These are phyloP conservation scores for Drosophila hydei DNA, from an alignment of 1,140 invertebrate species.

Conservation along the genomic window DNA sequence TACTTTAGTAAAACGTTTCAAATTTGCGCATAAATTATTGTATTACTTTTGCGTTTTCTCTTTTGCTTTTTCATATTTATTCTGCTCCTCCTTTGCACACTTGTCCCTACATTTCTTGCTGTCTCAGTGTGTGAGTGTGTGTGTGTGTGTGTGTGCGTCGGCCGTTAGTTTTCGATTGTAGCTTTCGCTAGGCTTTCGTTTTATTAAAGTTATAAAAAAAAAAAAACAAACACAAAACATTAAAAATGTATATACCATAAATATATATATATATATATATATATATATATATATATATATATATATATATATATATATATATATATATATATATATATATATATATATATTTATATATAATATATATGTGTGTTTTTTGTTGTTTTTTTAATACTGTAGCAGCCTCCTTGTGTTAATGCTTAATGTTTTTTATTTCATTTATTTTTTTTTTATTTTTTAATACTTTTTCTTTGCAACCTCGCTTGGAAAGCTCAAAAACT, in stretches of 20 bases:
- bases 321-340: conserved; percentile 7
- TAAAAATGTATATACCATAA: conserved; percentile 41
- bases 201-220: conserved; percentile 33
- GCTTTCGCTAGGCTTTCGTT: conserved; percentile 26
- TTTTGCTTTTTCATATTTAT: neutral
- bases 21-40: conserved; percentile 82
- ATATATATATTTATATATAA: conserved; percentile 37
- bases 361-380: conserved; percentile 44
- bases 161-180: conserved; percentile 43
- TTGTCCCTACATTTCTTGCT: conserved; percentile 32
- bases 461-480: conserved; percentile 30
- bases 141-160: conserved; percentile 29
- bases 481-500: conserved; percentile 5
- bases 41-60: conserved; percentile 56
- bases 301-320: conserved; percentile 34
- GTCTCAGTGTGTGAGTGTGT: conserved; percentile 20
- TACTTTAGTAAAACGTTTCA: conserved; percentile 81
- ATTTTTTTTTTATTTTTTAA: conserved; percentile 21
- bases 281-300: conserved; percentile 20
- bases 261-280: conserved; percentile 21
- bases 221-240: conserved; percentile 70
- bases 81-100: conserved; percentile 26
- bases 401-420: conserved; percentile 71
- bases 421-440: conserved; percentile 20
- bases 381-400: conserved; percentile 79